phyloP scores from a whole-genome alignment of 2,888 invertebrate species.

The Muschampia plurimacula region DNA sequence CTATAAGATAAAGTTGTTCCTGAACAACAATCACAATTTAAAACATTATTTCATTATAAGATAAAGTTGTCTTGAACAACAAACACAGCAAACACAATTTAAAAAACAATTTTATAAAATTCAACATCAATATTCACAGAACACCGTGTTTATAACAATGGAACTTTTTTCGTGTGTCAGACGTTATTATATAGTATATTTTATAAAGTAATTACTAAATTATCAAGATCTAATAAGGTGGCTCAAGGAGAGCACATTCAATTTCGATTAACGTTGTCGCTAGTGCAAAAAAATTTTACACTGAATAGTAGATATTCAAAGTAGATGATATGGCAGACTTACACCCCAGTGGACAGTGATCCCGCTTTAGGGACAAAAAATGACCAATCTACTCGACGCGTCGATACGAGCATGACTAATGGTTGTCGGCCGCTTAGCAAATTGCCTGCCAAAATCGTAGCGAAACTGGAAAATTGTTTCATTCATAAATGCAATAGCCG shows the following conservation, averaged over 20 bases:
- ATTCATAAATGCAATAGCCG: slow-evolving; percentile 77
- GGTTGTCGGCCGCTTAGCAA: slow-evolving; percentile 72
- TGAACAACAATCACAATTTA: too few relatives aligned
- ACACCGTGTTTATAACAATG: slow-evolving; percentile 6
- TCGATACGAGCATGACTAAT: slow-evolving; percentile 81
- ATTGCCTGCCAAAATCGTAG: slow-evolving; percentile 76
- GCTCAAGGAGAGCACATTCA: slow-evolving; percentile 20
- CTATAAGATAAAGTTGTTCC: slow-evolving; percentile 18
- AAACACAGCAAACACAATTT: not conserved
- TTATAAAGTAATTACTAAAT: slow-evolving; percentile 42
- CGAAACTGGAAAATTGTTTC: slow-evolving; percentile 83
- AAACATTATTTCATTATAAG: too few relatives aligned
- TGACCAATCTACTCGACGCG: slow-evolving; percentile 74
- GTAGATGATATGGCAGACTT: slow-evolving; percentile 49
- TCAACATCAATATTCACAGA: slow-evolving; percentile 21
- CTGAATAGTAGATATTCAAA: slow-evolving; percentile 32
- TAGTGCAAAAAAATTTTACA: slow-evolving; percentile 30
- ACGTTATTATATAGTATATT: slow-evolving; percentile 32
- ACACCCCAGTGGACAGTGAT: slow-evolving; percentile 65
- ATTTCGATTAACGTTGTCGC: slow-evolving; percentile 28
- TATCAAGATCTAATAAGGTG: slow-evolving; percentile 47
- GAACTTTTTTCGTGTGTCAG: slow-evolving; percentile 41
- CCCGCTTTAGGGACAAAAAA: slow-evolving; percentile 71
- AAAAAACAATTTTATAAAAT: slow-evolving; percentile 26
- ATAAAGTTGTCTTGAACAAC: too few relatives aligned